phyloP scores from a whole-genome alignment of 2,888 invertebrate genomes.

The Tipula helvola region DNA sequence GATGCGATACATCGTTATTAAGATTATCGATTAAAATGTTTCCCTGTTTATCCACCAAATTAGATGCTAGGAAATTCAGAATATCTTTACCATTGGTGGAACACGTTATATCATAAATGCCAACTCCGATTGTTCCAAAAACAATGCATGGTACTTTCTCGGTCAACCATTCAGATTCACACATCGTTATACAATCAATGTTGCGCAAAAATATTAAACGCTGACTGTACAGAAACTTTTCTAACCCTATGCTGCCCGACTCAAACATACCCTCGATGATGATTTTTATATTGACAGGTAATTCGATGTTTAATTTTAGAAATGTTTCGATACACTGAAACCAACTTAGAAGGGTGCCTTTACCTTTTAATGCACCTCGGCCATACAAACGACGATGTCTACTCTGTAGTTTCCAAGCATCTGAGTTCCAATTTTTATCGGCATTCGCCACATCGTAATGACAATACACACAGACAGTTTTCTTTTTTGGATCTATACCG shows the following conservation, averaged over 20 bases:
- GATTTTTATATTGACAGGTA: constrained; percentile 37
- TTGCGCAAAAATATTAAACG: constrained; percentile 25
- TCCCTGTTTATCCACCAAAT: constrained; percentile 10
- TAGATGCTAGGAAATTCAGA: not conserved
- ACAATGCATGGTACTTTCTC: constrained; percentile 35
- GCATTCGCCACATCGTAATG: constrained; percentile 35
- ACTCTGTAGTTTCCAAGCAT: constrained; percentile 34
- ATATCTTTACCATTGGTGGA: not conserved
- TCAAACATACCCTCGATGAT: constrained; percentile 36
- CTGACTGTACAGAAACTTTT: constrained; percentile 24
- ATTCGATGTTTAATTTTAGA: constrained; percentile 23
- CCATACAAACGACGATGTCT: constrained; percentile 30
- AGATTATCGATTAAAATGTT: constrained; percentile 32
- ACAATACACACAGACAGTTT: constrained; percentile 33
- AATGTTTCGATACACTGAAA: constrained; percentile 33
- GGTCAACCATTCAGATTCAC: constrained; percentile 36
- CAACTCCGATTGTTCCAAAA: constrained; percentile 34
- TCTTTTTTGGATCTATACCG: constrained; percentile 21
- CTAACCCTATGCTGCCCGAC: constrained; percentile 29
- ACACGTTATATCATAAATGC: constrained; percentile 19
- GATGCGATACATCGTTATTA: constrained; percentile 31
- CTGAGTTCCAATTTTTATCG: constrained; percentile 27
- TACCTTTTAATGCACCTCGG: constrained; percentile 33
- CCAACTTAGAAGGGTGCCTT: constrained; percentile 35
- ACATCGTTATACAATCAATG: constrained; percentile 31